Base-by-base conservation (phyloP, 2,113 vertebrate species). In the Calonectris borealis region DNA sequence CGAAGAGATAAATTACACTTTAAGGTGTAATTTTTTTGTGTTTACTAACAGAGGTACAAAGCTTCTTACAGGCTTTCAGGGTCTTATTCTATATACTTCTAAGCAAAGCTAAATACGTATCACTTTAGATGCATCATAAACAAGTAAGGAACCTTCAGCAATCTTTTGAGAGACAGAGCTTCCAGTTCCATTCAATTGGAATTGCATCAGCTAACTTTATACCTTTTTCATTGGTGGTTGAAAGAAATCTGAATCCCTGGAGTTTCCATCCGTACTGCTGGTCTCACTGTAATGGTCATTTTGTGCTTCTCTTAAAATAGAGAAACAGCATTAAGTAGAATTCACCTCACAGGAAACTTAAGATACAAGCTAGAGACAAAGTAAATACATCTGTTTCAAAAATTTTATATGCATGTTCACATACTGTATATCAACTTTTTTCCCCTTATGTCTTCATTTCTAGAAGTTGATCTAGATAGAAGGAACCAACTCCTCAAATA, bases 141-240 rank as follows among this genome's bases (percentile, higher is more conserved):
- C 65, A 88, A 51, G 34, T 48, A 52, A 78, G 80, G 66, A 96
- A 88, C 64, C 79, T 92, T 48, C 60, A 90, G 76, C 55, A 75
- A 36, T n/a, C 72, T 58, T 92, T 49, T 61, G 42, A 84, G 34
- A 86, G 32, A 72, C 34, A 61, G n/a, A 83, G 66, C 68, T 73
- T 94, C 84, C 46, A 64, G 40, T 81, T 80, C 70, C 69, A 46
- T 69, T 94, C 55, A 73, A 29, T 40, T 13, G 80, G 70, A 94
- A 91, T 42, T 52, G 34, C 52, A 86, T 69, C 71, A 92, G 70
- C 73, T 90, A 48, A 52, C 77, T 94, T 90, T 66, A 73, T 98
- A 99, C 99, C 99, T 99, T 99, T 98, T 99, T 99, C 73, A 99
- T 86, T 90, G 99, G 98, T 64, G 99, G 99, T 86, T 99, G 99